Conservation (phyloP, 2,888 invertebrate genomes). For the Dynastes maya region DNA sequence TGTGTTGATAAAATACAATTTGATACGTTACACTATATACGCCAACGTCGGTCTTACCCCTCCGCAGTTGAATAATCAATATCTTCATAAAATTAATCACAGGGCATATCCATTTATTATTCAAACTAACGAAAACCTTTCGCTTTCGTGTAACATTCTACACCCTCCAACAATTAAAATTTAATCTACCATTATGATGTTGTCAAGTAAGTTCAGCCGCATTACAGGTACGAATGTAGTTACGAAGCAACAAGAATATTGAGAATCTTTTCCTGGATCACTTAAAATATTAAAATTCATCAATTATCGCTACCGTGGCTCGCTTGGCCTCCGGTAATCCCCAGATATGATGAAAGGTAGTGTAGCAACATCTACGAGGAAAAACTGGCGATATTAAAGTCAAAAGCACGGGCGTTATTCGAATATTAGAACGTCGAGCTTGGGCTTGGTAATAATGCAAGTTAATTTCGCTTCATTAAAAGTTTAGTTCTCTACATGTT, state of each 20-base stretch:
- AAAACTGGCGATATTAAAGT: constrained; percentile 34
- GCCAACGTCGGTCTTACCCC: too few relatives aligned
- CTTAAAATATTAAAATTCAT: constrained; percentile 36
- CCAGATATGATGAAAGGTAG: constrained; percentile 15
- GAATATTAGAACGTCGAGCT: constrained; percentile 31
- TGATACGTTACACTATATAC: too few relatives aligned
- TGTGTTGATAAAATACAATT: too few relatives aligned
- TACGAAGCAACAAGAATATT: constrained; percentile 5
- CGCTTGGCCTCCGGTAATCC: constrained; percentile 13
- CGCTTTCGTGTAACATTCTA: neutral
- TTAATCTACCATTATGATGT: constrained; percentile 23
- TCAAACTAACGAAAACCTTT: neutral
- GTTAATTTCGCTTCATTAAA: constrained; percentile 48
- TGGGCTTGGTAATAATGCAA: constrained; percentile 40
- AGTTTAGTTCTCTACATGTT: constrained; percentile 24
- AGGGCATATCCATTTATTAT: neutral
- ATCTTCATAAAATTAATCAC: constrained; percentile 19
- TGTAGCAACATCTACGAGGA: constrained; percentile 2
- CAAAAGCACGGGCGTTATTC: constrained; percentile 31
- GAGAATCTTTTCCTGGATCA: constrained; percentile 20
- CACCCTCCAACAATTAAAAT: constrained; percentile 16
- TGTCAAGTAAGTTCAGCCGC: neutral
- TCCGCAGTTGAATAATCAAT: neutral
- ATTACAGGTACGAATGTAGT: neutral
- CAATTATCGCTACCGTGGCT: constrained; percentile 22